Evolutionary conservation across 2,113 vertebrate species (phyloP), one percentile per base, ranked within the genome.

Genomic region (Oreotragus oreotragus): DNA sequence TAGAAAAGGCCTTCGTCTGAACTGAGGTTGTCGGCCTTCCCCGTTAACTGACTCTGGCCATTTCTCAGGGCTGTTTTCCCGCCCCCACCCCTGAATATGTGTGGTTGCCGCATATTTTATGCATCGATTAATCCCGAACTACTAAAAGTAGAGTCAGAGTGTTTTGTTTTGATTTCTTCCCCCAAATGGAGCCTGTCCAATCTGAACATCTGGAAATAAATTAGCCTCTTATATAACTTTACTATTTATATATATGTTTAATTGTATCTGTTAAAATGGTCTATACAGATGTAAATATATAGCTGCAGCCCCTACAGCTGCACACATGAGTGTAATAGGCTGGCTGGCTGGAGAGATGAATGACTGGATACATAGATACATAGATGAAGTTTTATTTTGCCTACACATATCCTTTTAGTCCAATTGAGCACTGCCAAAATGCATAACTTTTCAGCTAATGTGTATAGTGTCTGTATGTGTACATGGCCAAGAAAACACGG

Each of bases 141-240:
- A 79, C 83, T 89, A 19, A 87, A 93, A 53, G 53, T 62, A 21
- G 36, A 96, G 55, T 93, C 64, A 66, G 43, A 90, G 60, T 91
- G 55, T 58, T 94, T 88, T 64, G 64, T 87, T 97, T 90, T 92
- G 21, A 9, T 88, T 84, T 36, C 57, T 33, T 36, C 36, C 21
- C 76, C 92, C 49, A 60, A 36, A 53, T 83, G 95, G 85, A 94
- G 53, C 88, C 80, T 88, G 57, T 85, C 91, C 98, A 97, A 64
- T 39, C 51, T 64, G 79, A 96, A 95, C 94, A 97, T 96, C 97
- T 97, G 95, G 95, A 96, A 96, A 83, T 85, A 85, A 96, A 90
- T 97, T 81, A 80, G 39, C 84, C 87, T 96, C 73, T 96, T 94
- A 36, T 43, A 43, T 96, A 89, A 89, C 70, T 28, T 83, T 53